These are phyloP conservation scores for Cylas formicarius DNA, from an alignment of 1,140 invertebrate genomes.

Conservation along the genomic window DNA sequence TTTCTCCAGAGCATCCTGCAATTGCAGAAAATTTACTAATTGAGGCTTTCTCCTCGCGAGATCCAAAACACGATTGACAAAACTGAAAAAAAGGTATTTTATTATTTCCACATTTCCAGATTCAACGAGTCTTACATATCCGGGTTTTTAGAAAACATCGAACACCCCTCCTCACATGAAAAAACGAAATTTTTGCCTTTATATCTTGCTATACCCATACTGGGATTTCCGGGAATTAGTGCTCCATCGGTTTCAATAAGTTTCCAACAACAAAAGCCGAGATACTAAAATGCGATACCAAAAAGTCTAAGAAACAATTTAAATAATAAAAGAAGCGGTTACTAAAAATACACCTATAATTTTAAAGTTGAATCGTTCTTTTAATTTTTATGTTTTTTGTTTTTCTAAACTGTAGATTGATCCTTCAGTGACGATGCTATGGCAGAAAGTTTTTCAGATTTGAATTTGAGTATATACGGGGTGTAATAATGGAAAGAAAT, in stretches of 20 bases:
- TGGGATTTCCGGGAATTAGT: slow-evolving; percentile 58
- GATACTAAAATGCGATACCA: slow-evolving; percentile 45
- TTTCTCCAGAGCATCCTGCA: slow-evolving; percentile 46
- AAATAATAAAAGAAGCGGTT: too few relatives aligned
- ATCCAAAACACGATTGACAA: slow-evolving; percentile 47
- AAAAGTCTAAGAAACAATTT: neutral
- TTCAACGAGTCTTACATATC: slow-evolving; percentile 43
- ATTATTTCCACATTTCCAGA: slow-evolving; percentile 7
- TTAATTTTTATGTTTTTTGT: too few relatives aligned
- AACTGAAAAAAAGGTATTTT: slow-evolving; percentile 42
- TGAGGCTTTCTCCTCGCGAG: slow-evolving; percentile 50
- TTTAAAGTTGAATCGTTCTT: too few relatives aligned
- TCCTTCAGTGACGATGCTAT: too few relatives aligned
- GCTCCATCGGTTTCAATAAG: slow-evolving; percentile 51
- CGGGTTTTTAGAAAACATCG: slow-evolving; percentile 51
- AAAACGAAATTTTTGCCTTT: slow-evolving; percentile 52
- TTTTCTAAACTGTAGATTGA: too few relatives aligned
- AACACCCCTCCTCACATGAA: slow-evolving; percentile 47
- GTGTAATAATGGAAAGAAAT: too few relatives aligned
- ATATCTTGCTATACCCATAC: slow-evolving; percentile 52
- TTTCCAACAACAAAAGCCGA: slow-evolving; percentile 59
- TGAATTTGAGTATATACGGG: too few relatives aligned
- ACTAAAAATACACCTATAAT: too few relatives aligned
- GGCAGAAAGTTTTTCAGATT: too few relatives aligned
- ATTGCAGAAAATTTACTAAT: slow-evolving; percentile 52